Percentiles rank a stretch among this genome's conserved stretches.
These are phyloP conservation scores for Lepilemur ruficaudatus DNA, from an alignment of 2,797 vertebrate species.

Conservation along the genomic window DNA sequence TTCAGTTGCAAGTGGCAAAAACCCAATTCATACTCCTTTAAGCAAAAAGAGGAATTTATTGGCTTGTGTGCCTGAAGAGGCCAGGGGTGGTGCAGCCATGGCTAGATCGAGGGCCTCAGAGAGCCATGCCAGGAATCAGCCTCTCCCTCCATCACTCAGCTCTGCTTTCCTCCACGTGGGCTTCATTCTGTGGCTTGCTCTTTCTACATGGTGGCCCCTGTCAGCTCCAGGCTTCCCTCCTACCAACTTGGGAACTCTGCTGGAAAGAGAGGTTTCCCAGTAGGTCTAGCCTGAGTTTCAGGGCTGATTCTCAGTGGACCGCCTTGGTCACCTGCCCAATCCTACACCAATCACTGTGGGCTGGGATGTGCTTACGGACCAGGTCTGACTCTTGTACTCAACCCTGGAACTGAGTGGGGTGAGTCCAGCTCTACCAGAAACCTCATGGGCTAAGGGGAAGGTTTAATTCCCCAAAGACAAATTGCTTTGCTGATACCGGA, in stretches of 20 bases:
- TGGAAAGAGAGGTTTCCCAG: neutral
- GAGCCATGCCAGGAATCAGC: neutral
- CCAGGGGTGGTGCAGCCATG: neutral
- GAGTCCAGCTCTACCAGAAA: neutral
- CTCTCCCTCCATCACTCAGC: neutral
- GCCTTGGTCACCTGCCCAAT: neutral
- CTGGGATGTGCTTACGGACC: neutral
- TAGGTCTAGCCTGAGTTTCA: neutral
- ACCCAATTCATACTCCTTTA: neutral
- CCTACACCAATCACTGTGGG: neutral
- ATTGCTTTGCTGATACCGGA: neutral
- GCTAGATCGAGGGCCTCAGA: neutral
- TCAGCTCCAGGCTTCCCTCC: neutral
- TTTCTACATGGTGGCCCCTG: neutral
- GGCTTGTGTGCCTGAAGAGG: neutral
- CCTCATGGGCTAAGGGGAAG: neutral
- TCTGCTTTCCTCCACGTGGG: neutral
- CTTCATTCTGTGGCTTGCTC: neutral
- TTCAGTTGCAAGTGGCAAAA: neutral
- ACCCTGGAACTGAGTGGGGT: neutral
- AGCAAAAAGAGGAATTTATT: neutral
- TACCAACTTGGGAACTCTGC: neutral
- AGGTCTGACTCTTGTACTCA: neutral
- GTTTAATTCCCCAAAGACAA: neutral
- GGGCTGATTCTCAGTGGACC: neutral